Conservation (phyloP, 2,888 invertebrate genomes). For the Drosophila borborema region DNA sequence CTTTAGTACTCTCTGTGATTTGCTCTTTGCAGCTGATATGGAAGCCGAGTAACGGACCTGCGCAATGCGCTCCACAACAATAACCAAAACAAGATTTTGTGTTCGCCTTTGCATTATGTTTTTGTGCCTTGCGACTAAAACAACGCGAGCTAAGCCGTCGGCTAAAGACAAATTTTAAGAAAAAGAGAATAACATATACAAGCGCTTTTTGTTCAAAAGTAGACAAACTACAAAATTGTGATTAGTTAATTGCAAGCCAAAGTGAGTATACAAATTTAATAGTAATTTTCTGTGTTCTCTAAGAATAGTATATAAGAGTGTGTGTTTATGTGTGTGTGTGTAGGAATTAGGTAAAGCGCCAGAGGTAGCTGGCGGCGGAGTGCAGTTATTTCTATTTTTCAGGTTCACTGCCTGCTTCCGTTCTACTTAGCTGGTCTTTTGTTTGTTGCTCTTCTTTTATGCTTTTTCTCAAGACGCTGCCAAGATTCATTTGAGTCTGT, state of each 20-base stretch:
- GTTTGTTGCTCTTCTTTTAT: conserved; percentile 54
- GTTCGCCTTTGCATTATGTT: conserved; percentile 55
- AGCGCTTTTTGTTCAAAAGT: conserved; percentile 27
- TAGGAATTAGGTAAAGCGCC: conserved; percentile 28
- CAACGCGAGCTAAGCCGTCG: conserved; percentile 34
- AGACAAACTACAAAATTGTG: conserved; percentile 23
- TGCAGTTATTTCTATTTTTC: conserved; percentile 69
- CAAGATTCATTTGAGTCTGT: conserved; percentile 41
- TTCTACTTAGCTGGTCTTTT: conserved; percentile 70
- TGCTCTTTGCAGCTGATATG: conserved; percentile 18
- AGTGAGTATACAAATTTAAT: conserved; percentile 35
- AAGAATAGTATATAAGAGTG: conserved; percentile 1
- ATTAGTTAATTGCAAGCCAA: conserved; percentile 26
- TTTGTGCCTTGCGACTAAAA: conserved; percentile 56
- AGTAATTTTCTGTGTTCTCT: neutral
- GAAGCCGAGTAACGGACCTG: conserved; percentile 47
- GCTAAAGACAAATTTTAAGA: conserved; percentile 7
- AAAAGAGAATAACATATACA: conserved; percentile 6
- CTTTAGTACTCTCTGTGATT: conserved; percentile 4
- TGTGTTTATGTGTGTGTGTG: conserved; percentile 1
- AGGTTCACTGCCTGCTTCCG: conserved; percentile 77
- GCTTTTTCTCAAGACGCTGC: conserved; percentile 42
- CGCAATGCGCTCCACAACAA: conserved; percentile 48
- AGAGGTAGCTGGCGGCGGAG: conserved; percentile 28
- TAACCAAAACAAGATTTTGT: conserved; percentile 58